Conservation (phyloP, 2,797 vertebrate genomes). For the Semotilus atromaculatus region DNA sequence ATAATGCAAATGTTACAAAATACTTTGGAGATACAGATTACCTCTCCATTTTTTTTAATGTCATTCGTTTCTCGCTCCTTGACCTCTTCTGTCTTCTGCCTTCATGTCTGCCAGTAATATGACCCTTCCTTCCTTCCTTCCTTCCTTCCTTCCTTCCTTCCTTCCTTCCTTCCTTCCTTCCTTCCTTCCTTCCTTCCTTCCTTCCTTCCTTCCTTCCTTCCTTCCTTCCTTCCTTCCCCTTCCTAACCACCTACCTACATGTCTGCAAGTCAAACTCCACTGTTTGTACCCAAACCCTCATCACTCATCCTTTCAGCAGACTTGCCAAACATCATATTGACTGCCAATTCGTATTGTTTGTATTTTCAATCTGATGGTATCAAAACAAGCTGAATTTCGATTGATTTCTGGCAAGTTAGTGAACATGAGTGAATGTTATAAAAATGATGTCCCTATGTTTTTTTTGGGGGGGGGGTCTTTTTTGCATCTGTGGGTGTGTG, state of each 20-base stretch:
- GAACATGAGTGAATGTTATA: constrained; percentile 77
- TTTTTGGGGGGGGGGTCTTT: constrained; percentile 52
- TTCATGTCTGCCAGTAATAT: constrained; percentile 10
- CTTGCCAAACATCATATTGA: constrained; percentile 79
- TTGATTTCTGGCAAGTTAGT: constrained; percentile 77
- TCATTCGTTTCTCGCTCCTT: constrained; percentile 18
- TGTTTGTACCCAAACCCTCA: constrained; percentile 50
- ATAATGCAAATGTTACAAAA: not conserved
- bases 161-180: not conserved
- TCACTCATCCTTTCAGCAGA: constrained; percentile 82
- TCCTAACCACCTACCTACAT: not conserved
- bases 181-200: too few relatives aligned
- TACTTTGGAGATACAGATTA: constrained; percentile 3
- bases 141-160: not conserved
- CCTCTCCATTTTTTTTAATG: constrained; percentile 12
- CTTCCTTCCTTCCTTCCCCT: too few relatives aligned
- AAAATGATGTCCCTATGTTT: constrained; percentile 71
- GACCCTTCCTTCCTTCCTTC: not conserved
- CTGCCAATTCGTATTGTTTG: constrained; percentile 29
- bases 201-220: too few relatives aligned
- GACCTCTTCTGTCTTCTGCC: constrained; percentile 38
- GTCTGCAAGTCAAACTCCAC: constrained; percentile 29
- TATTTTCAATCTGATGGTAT: constrained; percentile 28
- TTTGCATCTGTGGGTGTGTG: constrained; percentile 40
- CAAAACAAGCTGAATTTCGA: constrained; percentile 41